A percentile compares a stretch with the other conserved stretches of the same genome.
phyloP scores from a whole-genome alignment of 2,888 invertebrate species.

The Suillia variegata region DNA sequence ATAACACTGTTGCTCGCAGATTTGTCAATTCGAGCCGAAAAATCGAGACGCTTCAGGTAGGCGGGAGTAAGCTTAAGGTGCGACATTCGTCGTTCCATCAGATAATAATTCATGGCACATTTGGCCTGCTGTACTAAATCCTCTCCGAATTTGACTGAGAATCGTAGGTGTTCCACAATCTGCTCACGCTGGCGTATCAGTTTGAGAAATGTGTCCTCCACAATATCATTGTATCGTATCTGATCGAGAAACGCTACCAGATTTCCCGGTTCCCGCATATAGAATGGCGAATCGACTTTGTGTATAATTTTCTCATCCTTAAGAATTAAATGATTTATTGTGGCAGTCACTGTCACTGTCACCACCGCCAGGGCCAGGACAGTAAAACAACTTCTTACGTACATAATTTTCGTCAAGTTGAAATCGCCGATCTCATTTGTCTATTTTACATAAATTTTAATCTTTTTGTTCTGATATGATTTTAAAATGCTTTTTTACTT shows the following conservation, averaged over 20 bases:
- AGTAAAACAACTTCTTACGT: too few species aligned
- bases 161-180: slow-evolving; percentile 55
- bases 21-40: slow-evolving; percentile 41
- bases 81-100: slow-evolving; percentile 49
- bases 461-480: too few species aligned
- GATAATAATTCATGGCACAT: slow-evolving; percentile 52
- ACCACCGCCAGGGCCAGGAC: too few species aligned
- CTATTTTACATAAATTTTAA: too few species aligned
- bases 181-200: slow-evolving; percentile 51
- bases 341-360: background rate
- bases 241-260: slow-evolving; percentile 56
- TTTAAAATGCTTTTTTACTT: too few species aligned
- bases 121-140: slow-evolving; percentile 57
- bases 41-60: slow-evolving; percentile 52
- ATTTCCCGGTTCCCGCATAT: slow-evolving; percentile 56
- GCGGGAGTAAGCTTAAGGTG: slow-evolving; percentile 47
- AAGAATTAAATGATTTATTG: background rate
- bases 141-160: slow-evolving; percentile 54
- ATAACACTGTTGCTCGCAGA: slow-evolving; percentile 7
- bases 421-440: too few species aligned
- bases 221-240: slow-evolving; percentile 55
- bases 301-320: slow-evolving; percentile 26
- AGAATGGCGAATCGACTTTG: slow-evolving; percentile 58
- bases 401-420: too few species aligned
- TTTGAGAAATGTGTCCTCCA: slow-evolving; percentile 52